Percentiles rank a stretch among this genome's conserved stretches.
Conservation (phyloP, 37 sponge, comb jelly and placozoan genomes). For the Sycon ciliatum region DNA sequence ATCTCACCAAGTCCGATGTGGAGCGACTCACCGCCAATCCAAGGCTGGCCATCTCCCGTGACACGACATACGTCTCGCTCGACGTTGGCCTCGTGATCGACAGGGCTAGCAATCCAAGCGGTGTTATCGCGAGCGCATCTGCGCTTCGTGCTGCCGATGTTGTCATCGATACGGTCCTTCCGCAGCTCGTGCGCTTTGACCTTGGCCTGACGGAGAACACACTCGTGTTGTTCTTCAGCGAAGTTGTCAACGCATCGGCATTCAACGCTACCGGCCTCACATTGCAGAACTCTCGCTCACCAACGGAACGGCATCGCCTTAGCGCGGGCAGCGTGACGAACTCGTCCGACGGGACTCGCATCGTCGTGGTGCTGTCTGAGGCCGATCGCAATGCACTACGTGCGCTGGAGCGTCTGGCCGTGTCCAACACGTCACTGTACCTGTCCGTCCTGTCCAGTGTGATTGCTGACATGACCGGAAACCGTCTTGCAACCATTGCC, state of each 20-base stretch:
- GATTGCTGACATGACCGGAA: conserved; percentile 49
- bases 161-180: conserved; percentile 42
- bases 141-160: conserved; percentile 49
- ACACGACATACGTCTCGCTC: conserved; percentile 52
- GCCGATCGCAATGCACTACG: conserved; percentile 63
- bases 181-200: conserved; percentile 48
- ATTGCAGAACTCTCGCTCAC: conserved; percentile 26
- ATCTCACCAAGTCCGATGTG: conserved; percentile 37
- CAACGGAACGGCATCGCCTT: neutral
- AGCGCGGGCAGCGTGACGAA: neutral
- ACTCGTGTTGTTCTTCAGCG: conserved; percentile 63
- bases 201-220: conserved; percentile 42
- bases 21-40: conserved; percentile 58
- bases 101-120: conserved; percentile 23
- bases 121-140: conserved; percentile 21
- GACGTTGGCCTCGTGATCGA: conserved; percentile 44
- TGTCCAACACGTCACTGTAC: conserved; percentile 25
- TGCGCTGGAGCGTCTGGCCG: conserved; percentile 55
- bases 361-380: conserved; percentile 37
- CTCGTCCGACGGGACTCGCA: neutral
- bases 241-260: conserved; percentile 33
- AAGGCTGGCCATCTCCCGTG: conserved; percentile 31
- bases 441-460: conserved; percentile 35
- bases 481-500: conserved; percentile 29
- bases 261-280: conserved; percentile 36